Evolutionary conservation across 2,113 vertebrate species (phyloP).

Genomic region (Lycaon pictus): DNA sequence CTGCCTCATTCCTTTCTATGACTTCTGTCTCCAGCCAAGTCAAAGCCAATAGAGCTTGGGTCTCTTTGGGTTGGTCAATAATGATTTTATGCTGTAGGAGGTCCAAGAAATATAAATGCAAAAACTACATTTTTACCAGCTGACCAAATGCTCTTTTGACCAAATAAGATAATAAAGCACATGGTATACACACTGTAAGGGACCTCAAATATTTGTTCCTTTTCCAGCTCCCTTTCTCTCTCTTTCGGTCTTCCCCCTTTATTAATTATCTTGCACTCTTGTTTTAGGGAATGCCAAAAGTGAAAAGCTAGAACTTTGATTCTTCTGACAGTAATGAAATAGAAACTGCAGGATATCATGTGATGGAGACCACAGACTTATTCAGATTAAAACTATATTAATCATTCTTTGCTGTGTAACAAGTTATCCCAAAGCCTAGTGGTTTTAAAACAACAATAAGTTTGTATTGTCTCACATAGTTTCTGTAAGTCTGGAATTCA

Average conservation of each 20-base stretch:
- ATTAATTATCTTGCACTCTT: not conserved
- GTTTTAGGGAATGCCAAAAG: constrained; percentile 28
- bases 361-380: constrained; percentile 8
- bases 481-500: not conserved
- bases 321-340: not conserved
- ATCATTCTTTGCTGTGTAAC: not conserved
- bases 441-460: not conserved
- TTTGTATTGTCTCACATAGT: not conserved
- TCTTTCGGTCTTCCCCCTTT: not conserved
- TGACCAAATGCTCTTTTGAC: not conserved
- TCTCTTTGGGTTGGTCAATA: not conserved
- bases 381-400: not conserved
- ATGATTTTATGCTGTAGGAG: not conserved
- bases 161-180: not conserved
- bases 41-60: not conserved
- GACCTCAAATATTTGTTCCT: not conserved
- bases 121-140: not conserved
- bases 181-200: not conserved
- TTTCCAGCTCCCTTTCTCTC: not conserved
- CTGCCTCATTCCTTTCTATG: not conserved
- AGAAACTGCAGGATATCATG: not conserved
- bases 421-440: not conserved
- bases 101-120: not conserved
- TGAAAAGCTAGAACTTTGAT: not conserved
- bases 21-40: not conserved